phyloP scores from a whole-genome alignment of 2,888 invertebrate species.

The Pycnomerus fuliginosus region DNA sequence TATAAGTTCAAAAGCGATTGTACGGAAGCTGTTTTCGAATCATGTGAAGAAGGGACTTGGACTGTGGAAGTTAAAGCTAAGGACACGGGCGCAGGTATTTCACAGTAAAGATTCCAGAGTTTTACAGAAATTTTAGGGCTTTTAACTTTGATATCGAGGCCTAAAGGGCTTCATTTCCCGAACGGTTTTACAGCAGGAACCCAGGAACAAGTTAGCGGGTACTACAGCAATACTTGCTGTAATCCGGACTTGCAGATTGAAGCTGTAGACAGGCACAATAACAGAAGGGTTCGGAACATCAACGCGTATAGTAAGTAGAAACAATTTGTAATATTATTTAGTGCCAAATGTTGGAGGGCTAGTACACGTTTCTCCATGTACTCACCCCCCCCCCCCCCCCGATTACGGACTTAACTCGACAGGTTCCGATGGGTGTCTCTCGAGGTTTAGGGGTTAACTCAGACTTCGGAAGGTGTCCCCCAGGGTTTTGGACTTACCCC shows the following conservation, averaged over 20 bases:
- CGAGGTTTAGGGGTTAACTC: too few species aligned
- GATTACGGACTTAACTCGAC: too few species aligned
- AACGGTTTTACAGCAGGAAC: constrained; percentile 68
- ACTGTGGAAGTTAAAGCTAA: constrained; percentile 66
- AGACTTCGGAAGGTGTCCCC: too few species aligned
- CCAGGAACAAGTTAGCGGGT: constrained; percentile 63
- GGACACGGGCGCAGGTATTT: constrained; percentile 64
- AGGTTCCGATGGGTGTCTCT: too few species aligned
- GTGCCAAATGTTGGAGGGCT: too few species aligned
- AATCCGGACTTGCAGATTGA: constrained; percentile 65
- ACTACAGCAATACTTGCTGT: constrained; percentile 73
- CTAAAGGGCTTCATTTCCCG: constrained; percentile 63
- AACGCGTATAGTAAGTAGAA: constrained; percentile 55
- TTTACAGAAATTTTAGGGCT: constrained; percentile 56
- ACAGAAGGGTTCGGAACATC: constrained; percentile 61
- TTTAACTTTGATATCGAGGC: constrained; percentile 60
- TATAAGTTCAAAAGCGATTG: constrained; percentile 53
- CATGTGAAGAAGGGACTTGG: constrained; percentile 69
- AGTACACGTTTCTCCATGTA: too few species aligned
- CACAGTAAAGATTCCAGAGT: too few species aligned
- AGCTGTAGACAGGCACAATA: constrained; percentile 69
- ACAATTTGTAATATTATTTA: too few species aligned
- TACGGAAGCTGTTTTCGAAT: constrained; percentile 48
- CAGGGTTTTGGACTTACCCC: too few species aligned
- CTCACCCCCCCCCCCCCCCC: too few species aligned